phyloP scores from a whole-genome alignment of 2,113 vertebrate genomes.

The Psammodynastes pulverulentus region DNA sequence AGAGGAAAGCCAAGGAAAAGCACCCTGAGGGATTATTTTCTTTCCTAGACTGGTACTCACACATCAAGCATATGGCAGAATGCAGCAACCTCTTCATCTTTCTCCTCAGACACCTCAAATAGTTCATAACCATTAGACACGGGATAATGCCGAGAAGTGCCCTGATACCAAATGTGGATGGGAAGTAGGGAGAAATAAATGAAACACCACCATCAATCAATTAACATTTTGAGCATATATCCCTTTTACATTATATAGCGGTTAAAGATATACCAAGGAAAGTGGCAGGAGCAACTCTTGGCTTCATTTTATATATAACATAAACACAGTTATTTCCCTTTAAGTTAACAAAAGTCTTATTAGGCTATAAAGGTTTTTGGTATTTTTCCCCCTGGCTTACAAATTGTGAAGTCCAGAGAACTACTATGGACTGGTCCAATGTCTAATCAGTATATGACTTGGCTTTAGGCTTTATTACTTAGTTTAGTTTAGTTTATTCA shows the following conservation, averaged over 20 bases:
- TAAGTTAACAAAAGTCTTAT: not conserved
- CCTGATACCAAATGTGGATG: conserved; percentile 56
- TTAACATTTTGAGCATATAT: not conserved
- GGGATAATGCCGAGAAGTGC: conserved; percentile 65
- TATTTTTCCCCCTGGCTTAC: not conserved
- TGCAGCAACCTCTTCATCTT: conserved; percentile 93
- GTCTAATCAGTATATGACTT: not conserved
- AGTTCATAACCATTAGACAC: conserved; percentile 83
- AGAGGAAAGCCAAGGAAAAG: not conserved
- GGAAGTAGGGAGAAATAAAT: not conserved
- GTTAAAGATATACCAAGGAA: not conserved
- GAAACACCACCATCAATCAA: not conserved
- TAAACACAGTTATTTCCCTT: not conserved
- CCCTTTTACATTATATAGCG: not conserved
- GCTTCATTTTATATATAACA: not conserved
- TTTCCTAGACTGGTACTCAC: conserved; percentile 71
- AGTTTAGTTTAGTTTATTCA: too few relatives aligned
- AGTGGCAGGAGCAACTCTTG: not conserved
- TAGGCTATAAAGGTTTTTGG: not conserved
- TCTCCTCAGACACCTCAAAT: conserved; percentile 92
- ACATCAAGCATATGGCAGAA: conserved; percentile 96
- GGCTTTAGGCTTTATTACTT: not conserved
- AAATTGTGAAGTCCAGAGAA: not conserved
- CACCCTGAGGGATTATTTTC: fast-evolving
- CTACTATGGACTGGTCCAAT: not conserved